Evolutionary conservation across 1,140 invertebrate species (phyloP).

Genomic region (Piezodorus guildinii): DNA sequence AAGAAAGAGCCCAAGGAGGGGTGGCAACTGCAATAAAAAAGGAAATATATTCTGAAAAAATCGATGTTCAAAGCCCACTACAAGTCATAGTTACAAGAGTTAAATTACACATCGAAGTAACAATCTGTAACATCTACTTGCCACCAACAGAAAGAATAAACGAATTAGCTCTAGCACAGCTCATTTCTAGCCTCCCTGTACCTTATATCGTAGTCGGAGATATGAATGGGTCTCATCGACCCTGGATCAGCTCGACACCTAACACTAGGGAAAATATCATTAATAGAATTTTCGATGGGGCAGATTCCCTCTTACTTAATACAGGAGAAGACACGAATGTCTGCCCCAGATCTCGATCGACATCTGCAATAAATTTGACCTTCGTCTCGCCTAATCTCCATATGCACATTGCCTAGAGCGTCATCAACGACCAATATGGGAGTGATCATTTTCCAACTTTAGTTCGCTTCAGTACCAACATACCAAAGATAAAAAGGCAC

Average conservation of each 20-base stretch:
- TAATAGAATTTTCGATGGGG: background rate
- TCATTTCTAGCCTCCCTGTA: background rate
- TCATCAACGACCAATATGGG: too few species aligned
- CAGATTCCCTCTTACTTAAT: background rate
- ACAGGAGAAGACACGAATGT: background rate
- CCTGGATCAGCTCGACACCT: background rate
- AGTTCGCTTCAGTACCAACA: too few species aligned
- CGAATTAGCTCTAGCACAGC: background rate
- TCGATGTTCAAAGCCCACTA: background rate
- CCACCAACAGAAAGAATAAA: background rate
- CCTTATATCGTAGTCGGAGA: background rate
- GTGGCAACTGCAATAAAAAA: background rate
- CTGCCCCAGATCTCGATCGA: background rate
- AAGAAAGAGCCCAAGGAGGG: too few species aligned
- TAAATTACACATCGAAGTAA: too few species aligned
- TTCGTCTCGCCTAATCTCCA: too few species aligned
- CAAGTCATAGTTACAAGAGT: background rate
- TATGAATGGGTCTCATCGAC: background rate
- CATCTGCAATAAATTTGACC: too few species aligned
- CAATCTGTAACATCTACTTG: background rate
- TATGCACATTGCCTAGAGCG: too few species aligned
- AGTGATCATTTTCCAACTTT: too few species aligned
- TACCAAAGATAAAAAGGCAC: too few species aligned
- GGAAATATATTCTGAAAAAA: background rate
- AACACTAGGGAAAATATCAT: background rate